Evolutionary conservation across 1,140 invertebrate species (phyloP).

Genomic region (Euwallacea fornicatus): DNA sequence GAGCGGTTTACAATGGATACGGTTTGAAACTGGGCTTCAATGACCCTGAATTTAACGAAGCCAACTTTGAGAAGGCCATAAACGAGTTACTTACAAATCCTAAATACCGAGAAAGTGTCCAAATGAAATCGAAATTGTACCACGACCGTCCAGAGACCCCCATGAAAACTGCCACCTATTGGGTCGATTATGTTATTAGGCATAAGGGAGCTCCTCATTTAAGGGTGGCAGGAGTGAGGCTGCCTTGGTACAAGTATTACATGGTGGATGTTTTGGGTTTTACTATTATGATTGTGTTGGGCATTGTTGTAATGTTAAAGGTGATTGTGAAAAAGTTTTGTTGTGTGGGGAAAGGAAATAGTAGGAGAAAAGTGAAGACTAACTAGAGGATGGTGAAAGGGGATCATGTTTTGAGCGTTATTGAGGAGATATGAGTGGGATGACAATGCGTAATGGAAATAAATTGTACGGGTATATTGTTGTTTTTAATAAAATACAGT

Average conservation of each 20-base stretch:
- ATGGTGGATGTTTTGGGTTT: constrained; percentile 46
- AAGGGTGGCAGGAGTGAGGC: constrained; percentile 58
- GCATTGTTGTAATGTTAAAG: no score
- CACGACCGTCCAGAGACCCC: constrained; percentile 50
- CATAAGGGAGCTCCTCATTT: constrained; percentile 60
- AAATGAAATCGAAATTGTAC: constrained; percentile 54
- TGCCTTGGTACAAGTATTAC: constrained; percentile 57
- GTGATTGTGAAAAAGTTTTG: no score
- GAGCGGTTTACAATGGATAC: constrained; percentile 28
- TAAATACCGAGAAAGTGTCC: constrained; percentile 54
- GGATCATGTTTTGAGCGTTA: no score
- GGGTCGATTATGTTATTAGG: constrained; percentile 68
- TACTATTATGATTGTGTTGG: no score
- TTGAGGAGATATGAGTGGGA: no score
- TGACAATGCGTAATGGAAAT: no score
- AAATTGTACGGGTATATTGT: no score
- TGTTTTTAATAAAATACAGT: no score
- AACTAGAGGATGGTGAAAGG: no score
- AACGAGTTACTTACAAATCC: constrained; percentile 33
- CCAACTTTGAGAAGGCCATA: constrained; percentile 30
- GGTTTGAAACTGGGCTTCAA: constrained; percentile 49
- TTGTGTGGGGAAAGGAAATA: no score
- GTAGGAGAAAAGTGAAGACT: no score
- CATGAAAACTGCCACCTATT: constrained; percentile 67
- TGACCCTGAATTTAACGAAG: constrained; percentile 43